Conservation (phyloP, 2,797 vertebrate species). For the Mormyrops boulengeri region DNA sequence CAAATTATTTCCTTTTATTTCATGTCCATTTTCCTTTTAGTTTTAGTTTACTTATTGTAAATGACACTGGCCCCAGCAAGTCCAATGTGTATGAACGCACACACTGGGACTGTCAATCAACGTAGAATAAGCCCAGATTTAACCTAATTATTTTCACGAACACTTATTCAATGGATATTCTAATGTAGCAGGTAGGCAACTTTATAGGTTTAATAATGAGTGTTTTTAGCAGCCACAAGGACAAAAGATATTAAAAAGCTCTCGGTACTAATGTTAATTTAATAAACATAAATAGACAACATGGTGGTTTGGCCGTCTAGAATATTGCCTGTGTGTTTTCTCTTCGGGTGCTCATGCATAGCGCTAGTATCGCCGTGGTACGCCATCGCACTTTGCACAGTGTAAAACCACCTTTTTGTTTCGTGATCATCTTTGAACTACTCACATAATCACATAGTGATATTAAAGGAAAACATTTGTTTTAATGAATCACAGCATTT, state of each 20-base stretch:
- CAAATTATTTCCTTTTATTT: background rate
- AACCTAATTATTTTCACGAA: background rate
- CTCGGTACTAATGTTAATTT: background rate
- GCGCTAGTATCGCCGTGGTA: background rate
- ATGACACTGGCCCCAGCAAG: background rate
- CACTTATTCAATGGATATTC: background rate
- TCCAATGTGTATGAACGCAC: background rate
- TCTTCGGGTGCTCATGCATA: background rate
- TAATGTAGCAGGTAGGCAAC: background rate
- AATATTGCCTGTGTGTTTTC: background rate
- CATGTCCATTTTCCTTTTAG: background rate
- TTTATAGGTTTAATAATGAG: background rate
- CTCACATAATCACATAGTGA: background rate
- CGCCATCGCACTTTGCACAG: background rate
- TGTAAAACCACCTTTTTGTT: background rate
- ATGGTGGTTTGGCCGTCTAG: background rate
- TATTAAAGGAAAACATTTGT: background rate
- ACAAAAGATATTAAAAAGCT: background rate
- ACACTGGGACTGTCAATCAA: background rate
- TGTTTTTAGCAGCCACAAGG: background rate
- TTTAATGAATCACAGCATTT: background rate
- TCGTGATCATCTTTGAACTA: background rate
- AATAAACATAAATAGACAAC: background rate
- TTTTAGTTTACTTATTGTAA: background rate
- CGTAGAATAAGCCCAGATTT: background rate